Evolutionary conservation across 2,888 invertebrate species (phyloP).

Genomic region (Heliconius charithonia): DNA sequence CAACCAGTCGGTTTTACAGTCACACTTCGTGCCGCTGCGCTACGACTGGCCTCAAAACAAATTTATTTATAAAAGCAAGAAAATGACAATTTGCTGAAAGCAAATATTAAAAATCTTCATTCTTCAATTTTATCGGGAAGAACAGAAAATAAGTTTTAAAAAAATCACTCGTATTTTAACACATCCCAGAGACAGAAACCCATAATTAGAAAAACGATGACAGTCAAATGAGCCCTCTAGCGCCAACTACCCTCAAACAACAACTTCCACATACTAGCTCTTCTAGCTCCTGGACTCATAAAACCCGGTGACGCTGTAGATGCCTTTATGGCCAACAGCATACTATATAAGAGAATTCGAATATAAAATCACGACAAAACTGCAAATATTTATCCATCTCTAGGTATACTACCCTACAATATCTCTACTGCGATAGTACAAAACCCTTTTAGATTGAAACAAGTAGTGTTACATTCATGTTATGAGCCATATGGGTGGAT

Average conservation of each 20-base stretch:
- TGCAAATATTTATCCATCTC: neutral
- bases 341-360: neutral
- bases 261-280: neutral
- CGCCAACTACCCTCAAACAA: neutral
- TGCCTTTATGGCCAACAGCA: too few relatives aligned
- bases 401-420: neutral
- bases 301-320: too few relatives aligned
- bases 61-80: too few relatives aligned
- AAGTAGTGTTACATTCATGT: conserved; percentile 17
- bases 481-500: conserved; percentile 6
- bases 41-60: too few relatives aligned
- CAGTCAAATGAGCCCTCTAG: neutral
- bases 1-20: too few relatives aligned
- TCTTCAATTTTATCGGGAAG: neutral
- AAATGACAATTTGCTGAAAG: too few relatives aligned
- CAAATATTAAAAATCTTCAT: neutral
- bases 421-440: neutral
- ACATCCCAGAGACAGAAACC: too few relatives aligned
- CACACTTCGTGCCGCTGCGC: too few relatives aligned
- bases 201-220: neutral
- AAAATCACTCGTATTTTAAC: too few relatives aligned
- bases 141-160: too few relatives aligned
- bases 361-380: neutral
- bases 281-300: too few relatives aligned
- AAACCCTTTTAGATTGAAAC: conserved; percentile 18